Evolutionary conservation across 1,140 invertebrate species (phyloP).

Genomic region (Gonatopus flavifemur): DNA sequence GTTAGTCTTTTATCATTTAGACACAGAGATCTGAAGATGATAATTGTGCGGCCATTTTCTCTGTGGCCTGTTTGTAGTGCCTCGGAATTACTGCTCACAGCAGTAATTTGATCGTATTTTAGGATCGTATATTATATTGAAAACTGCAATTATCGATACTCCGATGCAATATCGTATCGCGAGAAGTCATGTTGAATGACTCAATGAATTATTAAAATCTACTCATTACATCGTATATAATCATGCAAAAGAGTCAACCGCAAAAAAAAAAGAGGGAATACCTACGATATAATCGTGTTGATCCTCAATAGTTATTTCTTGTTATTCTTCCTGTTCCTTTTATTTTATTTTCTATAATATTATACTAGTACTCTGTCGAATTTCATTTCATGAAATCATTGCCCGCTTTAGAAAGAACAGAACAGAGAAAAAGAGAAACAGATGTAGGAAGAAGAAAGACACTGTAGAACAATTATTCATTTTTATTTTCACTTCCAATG

Average conservation of each 20-base stretch:
- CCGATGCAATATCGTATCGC: constrained; percentile 50
- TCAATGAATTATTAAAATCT: constrained; percentile 41
- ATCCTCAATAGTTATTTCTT: constrained; percentile 17
- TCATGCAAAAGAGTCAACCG: neutral
- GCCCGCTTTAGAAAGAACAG: no score
- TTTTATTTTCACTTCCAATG: no score
- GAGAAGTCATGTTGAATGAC: constrained; percentile 41
- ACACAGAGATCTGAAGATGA: constrained; percentile 53
- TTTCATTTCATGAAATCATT: no score
- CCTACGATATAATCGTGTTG: constrained; percentile 27
- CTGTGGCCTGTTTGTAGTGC: constrained; percentile 59
- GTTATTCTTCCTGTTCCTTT: constrained; percentile 13
- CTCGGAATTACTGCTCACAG: constrained; percentile 59
- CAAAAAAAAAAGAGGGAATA: constrained; percentile 1
- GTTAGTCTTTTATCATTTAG: constrained; percentile 55
- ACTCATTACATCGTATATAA: constrained; percentile 9
- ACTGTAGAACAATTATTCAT: no score
- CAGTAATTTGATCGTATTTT: constrained; percentile 59
- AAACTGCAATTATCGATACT: constrained; percentile 54
- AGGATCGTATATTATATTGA: constrained; percentile 53
- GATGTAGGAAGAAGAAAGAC: no score
- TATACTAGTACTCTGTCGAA: no score
- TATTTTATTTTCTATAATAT: constrained; percentile 11
- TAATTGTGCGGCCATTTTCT: constrained; percentile 56
- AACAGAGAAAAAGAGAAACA: no score